Conservation (phyloP, 2,113 vertebrate species). For the Aramus guarauna region DNA sequence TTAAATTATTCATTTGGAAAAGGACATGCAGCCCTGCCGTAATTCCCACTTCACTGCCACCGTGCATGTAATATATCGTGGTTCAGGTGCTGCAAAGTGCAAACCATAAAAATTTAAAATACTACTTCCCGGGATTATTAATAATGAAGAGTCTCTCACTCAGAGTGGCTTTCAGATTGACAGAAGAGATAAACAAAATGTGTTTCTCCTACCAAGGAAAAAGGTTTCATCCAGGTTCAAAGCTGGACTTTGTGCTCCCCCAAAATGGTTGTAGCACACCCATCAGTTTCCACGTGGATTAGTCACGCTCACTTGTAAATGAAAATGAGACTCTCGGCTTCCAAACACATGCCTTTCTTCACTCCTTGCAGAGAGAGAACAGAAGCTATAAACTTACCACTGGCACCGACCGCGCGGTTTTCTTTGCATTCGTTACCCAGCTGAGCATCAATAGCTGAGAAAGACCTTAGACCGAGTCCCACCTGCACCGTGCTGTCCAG, state of each 20-base stretch:
- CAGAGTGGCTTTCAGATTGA: constrained; percentile 49
- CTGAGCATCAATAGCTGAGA: neutral
- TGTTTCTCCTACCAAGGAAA: constrained; percentile 40
- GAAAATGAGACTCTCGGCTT: neutral
- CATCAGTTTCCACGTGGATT: neutral
- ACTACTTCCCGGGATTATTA: constrained; percentile 74
- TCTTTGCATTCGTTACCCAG: neutral
- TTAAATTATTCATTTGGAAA: constrained; percentile 73
- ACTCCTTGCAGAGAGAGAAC: neutral
- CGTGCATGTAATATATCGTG: constrained; percentile 64
- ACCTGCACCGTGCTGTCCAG: neutral
- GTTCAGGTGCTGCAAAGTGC: constrained; percentile 65
- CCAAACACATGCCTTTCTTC: neutral
- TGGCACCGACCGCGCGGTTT: rapidly evolving
- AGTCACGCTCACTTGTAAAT: neutral
- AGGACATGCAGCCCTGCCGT: constrained; percentile 47
- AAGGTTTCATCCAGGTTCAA: constrained; percentile 38
- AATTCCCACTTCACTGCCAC: constrained; percentile 51
- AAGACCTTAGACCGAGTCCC: neutral
- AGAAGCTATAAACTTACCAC: neutral
- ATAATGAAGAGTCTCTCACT: constrained; percentile 74
- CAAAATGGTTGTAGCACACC: neutral
- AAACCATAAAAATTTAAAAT: constrained; percentile 79
- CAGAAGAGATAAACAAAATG: constrained; percentile 63
- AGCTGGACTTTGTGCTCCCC: neutral